A percentile compares a stretch with the other conserved stretches of the same genome.
phyloP scores from a whole-genome alignment of 2,797 vertebrate species.

The Platalea minor region DNA sequence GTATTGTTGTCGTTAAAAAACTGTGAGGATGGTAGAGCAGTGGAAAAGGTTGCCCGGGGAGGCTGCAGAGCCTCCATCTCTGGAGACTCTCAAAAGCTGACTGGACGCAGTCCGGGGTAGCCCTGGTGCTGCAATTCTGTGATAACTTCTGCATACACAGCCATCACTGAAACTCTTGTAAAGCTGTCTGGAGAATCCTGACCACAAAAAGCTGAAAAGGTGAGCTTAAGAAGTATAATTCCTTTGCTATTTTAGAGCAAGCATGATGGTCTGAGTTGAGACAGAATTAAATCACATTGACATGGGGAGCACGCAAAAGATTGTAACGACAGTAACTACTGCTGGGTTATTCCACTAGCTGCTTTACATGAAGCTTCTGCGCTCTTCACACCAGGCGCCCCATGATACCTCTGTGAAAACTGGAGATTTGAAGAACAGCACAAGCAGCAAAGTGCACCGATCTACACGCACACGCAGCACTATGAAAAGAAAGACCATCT shows the following conservation, averaged over 20 bases:
- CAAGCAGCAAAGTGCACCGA: neutral
- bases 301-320: fast-evolving
- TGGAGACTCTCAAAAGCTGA: neutral
- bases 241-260: neutral
- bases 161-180: neutral
- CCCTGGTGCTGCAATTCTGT: fast-evolving
- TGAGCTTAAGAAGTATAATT: neutral
- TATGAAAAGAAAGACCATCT: neutral
- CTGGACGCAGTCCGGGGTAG: neutral
- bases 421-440: neutral
- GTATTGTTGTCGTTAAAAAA: too few species aligned
- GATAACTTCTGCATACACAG: too few species aligned
- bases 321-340: neutral
- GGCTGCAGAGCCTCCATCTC: neutral
- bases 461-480: neutral
- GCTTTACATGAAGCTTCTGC: neutral
- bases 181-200: neutral
- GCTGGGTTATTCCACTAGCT: neutral
- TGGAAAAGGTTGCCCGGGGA: neutral
- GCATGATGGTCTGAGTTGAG: neutral
- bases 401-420: neutral
- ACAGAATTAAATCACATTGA: neutral
- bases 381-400: neutral
- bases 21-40: neutral
- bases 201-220: neutral